Base-by-base conservation (phyloP, 2,888 invertebrate species). In the Melanchra persicariae region DNA sequence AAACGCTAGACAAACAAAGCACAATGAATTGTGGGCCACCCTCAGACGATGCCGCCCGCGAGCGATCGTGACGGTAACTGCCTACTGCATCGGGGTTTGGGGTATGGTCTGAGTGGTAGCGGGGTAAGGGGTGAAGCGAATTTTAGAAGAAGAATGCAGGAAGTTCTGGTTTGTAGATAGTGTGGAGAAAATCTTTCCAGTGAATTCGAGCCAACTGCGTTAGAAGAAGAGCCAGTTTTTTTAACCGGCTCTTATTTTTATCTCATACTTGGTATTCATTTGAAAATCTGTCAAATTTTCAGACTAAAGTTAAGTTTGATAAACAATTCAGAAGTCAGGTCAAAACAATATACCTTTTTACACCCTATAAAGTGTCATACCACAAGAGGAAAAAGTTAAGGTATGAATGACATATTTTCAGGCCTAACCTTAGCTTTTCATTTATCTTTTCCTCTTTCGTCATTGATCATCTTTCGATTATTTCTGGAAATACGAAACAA, bases 21-120 rank as follows among this genome's bases (percentile, higher is more conserved):
- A 88, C 90, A 91, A 92, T 89, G 90, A 91, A 93, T 92, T 90
- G 92, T 91, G 89, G 94, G 91, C 94, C 95, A 94, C 95, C 94
- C 93, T 91, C 89, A 88, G 87, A 77, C 85, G 86, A 90, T 89
- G 91, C 90, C 89, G 91, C 93, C 94, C 92, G 93, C 92, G 85
- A 88, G 82, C 81, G 84, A 85, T 93, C 93, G 93, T 93, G 94
- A 93, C 87, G 90, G 79, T 91, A 87, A 89, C 93, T 92, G 92
- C 94, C 93, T 93, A 92, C 92, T 91, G 89, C 89, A 87, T 77
- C 77, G 71, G 34, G 51, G 75, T 78, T 61, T 30, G 71, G 51
- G 76, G 71, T 60, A 73, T 60, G 74, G 81, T 70, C 34, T 34
- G 37, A 76, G 59, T 82, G 54, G 8, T 2, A 81, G 58, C 70